A percentile compares a stretch with the other conserved stretches of the same genome.
phyloP scores from a whole-genome alignment of 2,888 invertebrate species.

The Eutolmus rufibarbis region DNA sequence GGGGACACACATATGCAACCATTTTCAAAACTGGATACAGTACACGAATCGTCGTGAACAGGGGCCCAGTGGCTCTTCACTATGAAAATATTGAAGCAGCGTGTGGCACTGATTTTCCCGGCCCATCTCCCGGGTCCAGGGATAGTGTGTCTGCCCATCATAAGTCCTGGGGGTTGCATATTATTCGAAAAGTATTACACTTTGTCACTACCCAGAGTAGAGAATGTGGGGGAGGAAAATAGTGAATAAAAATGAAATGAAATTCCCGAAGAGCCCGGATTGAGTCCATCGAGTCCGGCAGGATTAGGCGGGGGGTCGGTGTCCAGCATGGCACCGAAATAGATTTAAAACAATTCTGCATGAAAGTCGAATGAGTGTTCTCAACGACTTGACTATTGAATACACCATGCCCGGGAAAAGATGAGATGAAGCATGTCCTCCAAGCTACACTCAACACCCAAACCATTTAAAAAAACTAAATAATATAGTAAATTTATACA shows the following conservation, averaged over 20 bases:
- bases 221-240: neutral
- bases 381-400: conserved; percentile 16
- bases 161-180: conserved; percentile 22
- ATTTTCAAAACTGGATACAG: conserved; percentile 11
- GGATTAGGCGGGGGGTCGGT: neutral
- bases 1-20: neutral
- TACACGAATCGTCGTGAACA: neutral
- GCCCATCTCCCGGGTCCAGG: neutral
- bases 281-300: neutral
- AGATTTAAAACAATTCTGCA: conserved; percentile 22
- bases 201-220: neutral
- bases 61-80: neutral
- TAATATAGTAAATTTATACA: no score
- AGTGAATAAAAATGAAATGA: neutral
- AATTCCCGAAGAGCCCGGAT: neutral
- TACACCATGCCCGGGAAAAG: neutral
- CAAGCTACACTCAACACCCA: neutral
- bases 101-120: neutral
- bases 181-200: conserved; percentile 24
- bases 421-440: neutral
- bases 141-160: conserved; percentile 13
- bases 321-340: neutral
- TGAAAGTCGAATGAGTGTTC: neutral
- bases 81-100: conserved; percentile 8
- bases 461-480: neutral